A percentile compares a stretch with the other conserved stretches of the same genome.
Conservation (phyloP, 2,888 invertebrate genomes). For the Morpho deidamia region DNA sequence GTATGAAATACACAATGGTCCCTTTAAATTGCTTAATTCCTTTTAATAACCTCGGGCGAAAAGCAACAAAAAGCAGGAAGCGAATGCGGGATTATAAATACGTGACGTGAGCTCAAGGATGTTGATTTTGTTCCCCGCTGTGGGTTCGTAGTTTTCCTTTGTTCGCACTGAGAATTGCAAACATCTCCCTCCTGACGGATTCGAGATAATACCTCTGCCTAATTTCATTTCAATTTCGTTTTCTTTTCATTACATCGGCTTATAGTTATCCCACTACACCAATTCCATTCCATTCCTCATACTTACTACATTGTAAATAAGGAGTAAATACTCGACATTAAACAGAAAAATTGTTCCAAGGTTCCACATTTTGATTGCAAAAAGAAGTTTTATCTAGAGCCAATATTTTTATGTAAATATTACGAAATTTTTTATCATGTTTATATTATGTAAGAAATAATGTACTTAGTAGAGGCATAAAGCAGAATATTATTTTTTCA, state of each 20-base stretch:
- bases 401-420: no score
- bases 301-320: no score
- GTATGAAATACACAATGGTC: conserved; percentile 31
- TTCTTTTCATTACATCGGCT: conserved; percentile 7
- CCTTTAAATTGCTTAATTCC: conserved; percentile 47
- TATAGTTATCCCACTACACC: neutral
- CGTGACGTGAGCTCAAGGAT: conserved; percentile 65
- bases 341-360: no score
- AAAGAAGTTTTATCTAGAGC: no score
- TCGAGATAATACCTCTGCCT: conserved; percentile 26
- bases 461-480: no score
- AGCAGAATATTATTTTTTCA: no score
- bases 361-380: no score
- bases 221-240: conserved; percentile 28
- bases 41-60: conserved; percentile 44
- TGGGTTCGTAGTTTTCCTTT: conserved; percentile 42
- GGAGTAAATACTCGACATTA: no score
- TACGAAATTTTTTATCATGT: no score
- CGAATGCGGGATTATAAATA: conserved; percentile 69
- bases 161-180: conserved; percentile 57
- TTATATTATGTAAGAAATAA: no score
- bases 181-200: conserved; percentile 38
- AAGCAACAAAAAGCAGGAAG: conserved; percentile 71
- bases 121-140: conserved; percentile 60
- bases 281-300: no score